Percentiles rank a stretch among this genome's conserved stretches.
These are phyloP conservation scores for Atethmia centrago DNA, from an alignment of 2,888 invertebrate species.

Conservation along the genomic window DNA sequence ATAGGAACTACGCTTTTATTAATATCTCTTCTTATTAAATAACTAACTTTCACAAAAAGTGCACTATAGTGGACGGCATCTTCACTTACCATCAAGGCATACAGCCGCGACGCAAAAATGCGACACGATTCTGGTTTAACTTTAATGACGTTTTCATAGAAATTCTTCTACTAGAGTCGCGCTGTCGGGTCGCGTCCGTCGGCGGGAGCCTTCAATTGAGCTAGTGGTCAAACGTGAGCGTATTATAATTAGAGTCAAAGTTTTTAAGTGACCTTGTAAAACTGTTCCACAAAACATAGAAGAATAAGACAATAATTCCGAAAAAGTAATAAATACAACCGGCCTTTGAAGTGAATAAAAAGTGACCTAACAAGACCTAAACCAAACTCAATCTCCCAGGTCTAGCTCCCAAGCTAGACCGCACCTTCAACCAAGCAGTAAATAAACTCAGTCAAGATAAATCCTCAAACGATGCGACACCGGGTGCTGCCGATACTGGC, in stretches of 20 bases:
- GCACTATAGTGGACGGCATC: neutral
- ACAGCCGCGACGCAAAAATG: too few relatives aligned
- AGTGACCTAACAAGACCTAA: neutral
- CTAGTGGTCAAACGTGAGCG: neutral
- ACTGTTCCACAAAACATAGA: neutral
- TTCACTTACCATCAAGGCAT: neutral
- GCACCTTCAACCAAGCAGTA: conserved; percentile 31
- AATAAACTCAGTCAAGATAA: conserved; percentile 80
- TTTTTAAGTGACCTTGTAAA: neutral
- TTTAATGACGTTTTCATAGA: too few relatives aligned
- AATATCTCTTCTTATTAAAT: neutral
- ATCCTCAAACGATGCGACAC: conserved; percentile 88
- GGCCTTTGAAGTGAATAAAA: neutral
- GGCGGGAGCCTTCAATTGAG: too few relatives aligned
- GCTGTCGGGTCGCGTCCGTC: too few relatives aligned
- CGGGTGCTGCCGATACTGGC: conserved; percentile 86
- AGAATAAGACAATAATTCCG: neutral
- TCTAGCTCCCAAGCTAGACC: conserved; percentile 66
- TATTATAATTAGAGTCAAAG: neutral
- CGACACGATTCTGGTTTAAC: too few relatives aligned
- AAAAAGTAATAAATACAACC: neutral
- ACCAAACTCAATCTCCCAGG: conserved; percentile 14
- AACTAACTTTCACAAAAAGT: neutral
- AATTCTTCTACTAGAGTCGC: too few relatives aligned
- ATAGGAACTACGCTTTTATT: neutral